Base-by-base conservation (phyloP, 2,797 vertebrate species). In the Aplochiton taeniatus region DNA sequence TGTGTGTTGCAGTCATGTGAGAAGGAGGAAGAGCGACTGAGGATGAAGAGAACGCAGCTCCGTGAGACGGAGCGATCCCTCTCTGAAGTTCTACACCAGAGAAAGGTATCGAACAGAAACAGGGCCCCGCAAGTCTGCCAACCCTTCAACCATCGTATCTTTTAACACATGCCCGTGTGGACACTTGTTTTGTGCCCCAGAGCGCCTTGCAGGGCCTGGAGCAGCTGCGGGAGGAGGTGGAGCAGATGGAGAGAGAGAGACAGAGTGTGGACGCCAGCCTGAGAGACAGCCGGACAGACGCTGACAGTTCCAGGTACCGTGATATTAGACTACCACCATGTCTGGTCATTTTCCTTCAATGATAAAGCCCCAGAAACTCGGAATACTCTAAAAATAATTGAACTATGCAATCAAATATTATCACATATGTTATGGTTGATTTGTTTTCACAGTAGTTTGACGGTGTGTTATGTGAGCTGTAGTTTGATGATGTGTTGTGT, bases 271-370 rank as follows among this genome's bases (percentile, higher is more conserved):
- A 84, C 66, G 45, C 78, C 0, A 14, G 10, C 57, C 48, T 79
- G 31, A 77, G 20, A 56, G 86, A 89, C 70, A 79, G 76, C 16
- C 44, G 63, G 69, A 77, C 66, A 45, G 73, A 77, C 65, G 76
- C 64, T 4, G 66, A 90, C 45, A 82, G 72, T 31, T 62, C 80
- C 64, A 89, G 89, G 92, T 94, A 79, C 31, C 31, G 31, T 31
- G 31, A 31, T 31, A 31, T 31, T 31, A 31, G 31, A 31, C 31
- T 31, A 6, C 31, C 31, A 31, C 6, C 31, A 31, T 31, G 31
- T 6, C 31, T 31, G 31, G 31, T 31, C 31, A 2, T 31, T 6
- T 31, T 31, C 31, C 31, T 31, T 31, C 31, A 31, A 31, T 31
- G 31, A 31, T 31, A 31, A 31, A 31, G 31, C 31, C 31, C 2